These are phyloP conservation scores for Sinocyclocheilus rhinocerous DNA, from an alignment of 2,113 vertebrate species.

Conservation along the genomic window DNA sequence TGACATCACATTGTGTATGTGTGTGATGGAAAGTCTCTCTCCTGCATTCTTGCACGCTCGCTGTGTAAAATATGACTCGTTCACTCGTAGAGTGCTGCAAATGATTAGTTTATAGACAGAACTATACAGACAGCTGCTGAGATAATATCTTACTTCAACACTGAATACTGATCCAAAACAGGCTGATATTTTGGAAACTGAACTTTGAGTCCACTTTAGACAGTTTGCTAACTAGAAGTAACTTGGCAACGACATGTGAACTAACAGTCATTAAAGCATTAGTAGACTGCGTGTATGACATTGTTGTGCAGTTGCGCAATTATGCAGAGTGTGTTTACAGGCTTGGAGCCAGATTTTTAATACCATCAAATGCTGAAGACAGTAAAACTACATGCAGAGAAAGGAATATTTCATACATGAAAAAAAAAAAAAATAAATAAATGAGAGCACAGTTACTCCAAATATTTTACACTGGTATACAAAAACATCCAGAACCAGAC, in stretches of 20 bases:
- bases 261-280: too few relatives aligned
- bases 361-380: background rate
- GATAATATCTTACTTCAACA: slow-evolving; percentile 6
- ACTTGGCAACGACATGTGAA: too few relatives aligned
- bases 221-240: too few relatives aligned
- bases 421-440: background rate
- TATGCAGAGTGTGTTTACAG: slow-evolving; percentile 9
- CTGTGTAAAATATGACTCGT: background rate
- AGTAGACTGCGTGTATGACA: background rate
- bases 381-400: background rate
- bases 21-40: slow-evolving; percentile 1
- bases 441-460: background rate
- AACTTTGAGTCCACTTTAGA: too few relatives aligned
- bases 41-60: background rate
- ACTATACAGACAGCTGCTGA: slow-evolving; percentile 31
- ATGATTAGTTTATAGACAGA: slow-evolving; percentile 23
- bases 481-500: background rate
- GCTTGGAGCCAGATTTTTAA: background rate
- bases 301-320: slow-evolving; percentile 23
- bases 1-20: background rate
- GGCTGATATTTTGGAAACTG: background rate
- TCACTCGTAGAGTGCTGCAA: background rate
- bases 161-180: background rate
- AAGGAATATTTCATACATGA: background rate
- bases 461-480: background rate